Percentiles rank a stretch among this genome's conserved stretches.
These are phyloP conservation scores for Malurus cyaneus DNA, from an alignment of 2,113 vertebrate genomes.

Conservation along the genomic window DNA sequence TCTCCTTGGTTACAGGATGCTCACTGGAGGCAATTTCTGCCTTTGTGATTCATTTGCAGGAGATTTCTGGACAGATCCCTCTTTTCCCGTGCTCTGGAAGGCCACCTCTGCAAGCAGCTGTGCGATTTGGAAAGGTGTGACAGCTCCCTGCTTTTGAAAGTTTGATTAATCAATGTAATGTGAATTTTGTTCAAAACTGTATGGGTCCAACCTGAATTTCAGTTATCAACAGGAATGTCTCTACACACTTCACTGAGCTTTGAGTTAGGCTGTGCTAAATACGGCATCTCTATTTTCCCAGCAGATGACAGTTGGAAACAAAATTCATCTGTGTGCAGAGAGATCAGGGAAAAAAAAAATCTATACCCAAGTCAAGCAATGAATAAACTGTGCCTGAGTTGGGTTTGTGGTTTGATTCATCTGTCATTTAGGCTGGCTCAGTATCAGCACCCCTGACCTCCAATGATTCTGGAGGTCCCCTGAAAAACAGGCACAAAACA, in stretches of 20 bases:
- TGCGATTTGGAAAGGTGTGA: background rate
- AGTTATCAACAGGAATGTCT: background rate
- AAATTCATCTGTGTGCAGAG: conserved; percentile 13
- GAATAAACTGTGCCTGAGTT: background rate
- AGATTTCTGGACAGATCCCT: background rate
- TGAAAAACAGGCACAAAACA: background rate
- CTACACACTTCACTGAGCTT: background rate
- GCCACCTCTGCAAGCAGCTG: conserved; percentile 17
- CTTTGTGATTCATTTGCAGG: background rate
- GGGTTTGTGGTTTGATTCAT: background rate
- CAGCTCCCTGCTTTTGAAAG: background rate
- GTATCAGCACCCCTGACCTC: background rate
- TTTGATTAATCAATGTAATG: conserved; percentile 19
- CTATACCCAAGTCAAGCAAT: background rate
- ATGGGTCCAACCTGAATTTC: background rate
- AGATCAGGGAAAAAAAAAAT: conserved; percentile 6
- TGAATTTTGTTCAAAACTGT: conserved; percentile 32
- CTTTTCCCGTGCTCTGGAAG: background rate
- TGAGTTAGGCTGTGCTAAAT: conserved; percentile 14
- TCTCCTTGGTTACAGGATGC: background rate
- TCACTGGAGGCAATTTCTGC: background rate
- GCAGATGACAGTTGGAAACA: background rate
- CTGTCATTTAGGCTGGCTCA: background rate
- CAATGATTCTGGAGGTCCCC: background rate
- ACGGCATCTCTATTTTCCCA: background rate